Percentiles rank a stretch among this genome's conserved stretches.
These are phyloP conservation scores for Oscheius myriophilus DNA, from an alignment of 2,888 invertebrate genomes.

Conservation along the genomic window DNA sequence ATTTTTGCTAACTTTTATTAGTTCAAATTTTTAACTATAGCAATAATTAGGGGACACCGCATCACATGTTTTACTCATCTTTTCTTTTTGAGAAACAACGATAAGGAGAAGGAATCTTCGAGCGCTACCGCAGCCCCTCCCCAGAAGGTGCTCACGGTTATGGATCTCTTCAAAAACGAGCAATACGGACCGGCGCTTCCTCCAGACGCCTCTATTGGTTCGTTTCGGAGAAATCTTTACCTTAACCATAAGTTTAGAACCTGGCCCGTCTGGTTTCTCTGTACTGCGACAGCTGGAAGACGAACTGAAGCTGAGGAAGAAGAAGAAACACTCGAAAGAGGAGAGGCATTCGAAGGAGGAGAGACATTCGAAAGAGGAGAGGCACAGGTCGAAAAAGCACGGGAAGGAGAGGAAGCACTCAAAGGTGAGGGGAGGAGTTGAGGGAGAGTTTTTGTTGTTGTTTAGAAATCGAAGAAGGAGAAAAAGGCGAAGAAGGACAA, in stretches of 20 bases:
- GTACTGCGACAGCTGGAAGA: slow-evolving; percentile 46
- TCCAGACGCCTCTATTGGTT: slow-evolving; percentile 1
- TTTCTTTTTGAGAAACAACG: slow-evolving; percentile 2
- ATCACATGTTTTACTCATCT: too few species aligned
- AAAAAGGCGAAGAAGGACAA: slow-evolving; percentile 33
- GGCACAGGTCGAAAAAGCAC: slow-evolving; percentile 20
- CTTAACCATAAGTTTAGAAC: too few species aligned
- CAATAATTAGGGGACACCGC: neutral
- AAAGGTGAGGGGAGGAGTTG: slow-evolving; percentile 1
- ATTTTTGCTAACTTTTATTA: too few species aligned
- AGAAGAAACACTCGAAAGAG: slow-evolving; percentile 32
- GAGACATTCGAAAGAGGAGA: slow-evolving; percentile 4
- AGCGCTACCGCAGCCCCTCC: neutral
- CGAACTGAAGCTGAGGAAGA: slow-evolving; percentile 41
- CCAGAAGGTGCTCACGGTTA: slow-evolving; percentile 5
- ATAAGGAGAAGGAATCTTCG: neutral
- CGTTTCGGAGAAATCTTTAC: too few species aligned
- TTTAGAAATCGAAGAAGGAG: slow-evolving; percentile 33
- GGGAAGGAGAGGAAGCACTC: slow-evolving; percentile 31
- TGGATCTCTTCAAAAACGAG: slow-evolving; percentile 31
- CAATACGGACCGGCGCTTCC: slow-evolving; percentile 59
- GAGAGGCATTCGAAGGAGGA: slow-evolving; percentile 32
- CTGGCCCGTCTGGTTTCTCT: slow-evolving; percentile 33
- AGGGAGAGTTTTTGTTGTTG: neutral
- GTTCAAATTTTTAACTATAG: neutral